These are phyloP conservation scores for Caenorhabditis drosophilae DNA, from an alignment of 2,888 invertebrate species.

Conservation along the genomic window DNA sequence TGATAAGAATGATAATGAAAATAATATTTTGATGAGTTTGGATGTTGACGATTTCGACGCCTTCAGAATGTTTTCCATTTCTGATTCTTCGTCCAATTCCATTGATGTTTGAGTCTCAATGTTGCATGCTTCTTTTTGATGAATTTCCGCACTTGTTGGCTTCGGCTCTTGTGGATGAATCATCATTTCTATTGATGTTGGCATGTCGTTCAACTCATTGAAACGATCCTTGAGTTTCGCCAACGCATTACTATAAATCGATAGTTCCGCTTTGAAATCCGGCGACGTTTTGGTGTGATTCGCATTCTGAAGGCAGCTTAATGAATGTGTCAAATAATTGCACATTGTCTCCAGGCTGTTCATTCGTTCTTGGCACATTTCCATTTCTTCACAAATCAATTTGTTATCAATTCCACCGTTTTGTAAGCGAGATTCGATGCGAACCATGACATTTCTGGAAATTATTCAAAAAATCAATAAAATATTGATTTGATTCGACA, in stretches of 20 bases:
- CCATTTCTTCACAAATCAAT: constrained; percentile 47
- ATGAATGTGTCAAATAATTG: constrained; percentile 48
- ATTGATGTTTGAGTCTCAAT: constrained; percentile 4
- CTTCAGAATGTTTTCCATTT: background rate
- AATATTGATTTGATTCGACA: background rate
- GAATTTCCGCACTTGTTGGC: constrained; percentile 22
- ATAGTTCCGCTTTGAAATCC: constrained; percentile 51
- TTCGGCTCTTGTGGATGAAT: constrained; percentile 26
- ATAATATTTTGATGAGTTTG: constrained; percentile 32
- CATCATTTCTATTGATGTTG: constrained; percentile 31
- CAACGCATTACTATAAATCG: constrained; percentile 50
- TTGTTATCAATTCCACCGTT: constrained; percentile 38
- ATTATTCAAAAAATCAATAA: constrained; percentile 4
- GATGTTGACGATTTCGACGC: constrained; percentile 17
- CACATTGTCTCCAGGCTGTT: constrained; percentile 57
- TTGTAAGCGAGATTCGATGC: constrained; percentile 45
- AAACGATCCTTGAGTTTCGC: constrained; percentile 39
- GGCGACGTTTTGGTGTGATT: constrained; percentile 23
- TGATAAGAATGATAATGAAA: constrained; percentile 41
- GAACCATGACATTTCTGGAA: constrained; percentile 35
- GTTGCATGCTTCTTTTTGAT: too few species aligned
- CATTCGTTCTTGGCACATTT: constrained; percentile 56
- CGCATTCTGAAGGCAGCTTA: constrained; percentile 39
- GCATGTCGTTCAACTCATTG: constrained; percentile 35
- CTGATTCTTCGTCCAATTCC: constrained; percentile 5